Conservation (phyloP, 2,797 vertebrate species). For the Megalops cyprinoides region DNA sequence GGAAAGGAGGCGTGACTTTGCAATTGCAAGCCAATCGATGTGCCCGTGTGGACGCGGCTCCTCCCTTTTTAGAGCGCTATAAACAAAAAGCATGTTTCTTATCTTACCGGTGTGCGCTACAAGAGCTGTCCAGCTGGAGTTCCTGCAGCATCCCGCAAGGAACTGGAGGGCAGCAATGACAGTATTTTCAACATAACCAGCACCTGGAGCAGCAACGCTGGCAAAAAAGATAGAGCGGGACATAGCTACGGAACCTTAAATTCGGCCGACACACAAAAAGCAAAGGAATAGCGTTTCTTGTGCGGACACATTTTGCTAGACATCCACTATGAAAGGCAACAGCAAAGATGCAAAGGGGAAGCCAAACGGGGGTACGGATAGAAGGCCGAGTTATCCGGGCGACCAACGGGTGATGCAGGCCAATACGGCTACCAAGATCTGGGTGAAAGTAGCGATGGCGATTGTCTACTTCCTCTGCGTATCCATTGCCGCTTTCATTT, state of each 20-base stretch:
- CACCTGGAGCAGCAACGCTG: neutral
- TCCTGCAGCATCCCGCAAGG: conserved; percentile 7
- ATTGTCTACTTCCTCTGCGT: conserved; percentile 87
- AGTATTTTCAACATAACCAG: conserved; percentile 10
- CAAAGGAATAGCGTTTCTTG: conserved; percentile 47
- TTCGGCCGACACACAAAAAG: neutral
- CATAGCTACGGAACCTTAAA: neutral
- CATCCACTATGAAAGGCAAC: conserved; percentile 44
- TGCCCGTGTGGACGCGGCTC: neutral
- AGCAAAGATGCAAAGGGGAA: conserved; percentile 42
- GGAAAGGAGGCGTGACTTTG: neutral
- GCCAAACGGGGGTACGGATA: conserved; percentile 67
- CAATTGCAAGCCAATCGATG: conserved; percentile 9
- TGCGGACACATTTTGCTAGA: conserved; percentile 57
- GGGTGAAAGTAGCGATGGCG: conserved; percentile 87
- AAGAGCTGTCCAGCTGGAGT: conserved; percentile 4
- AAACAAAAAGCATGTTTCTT: conserved; percentile 19
- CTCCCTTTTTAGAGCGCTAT: conserved; percentile 21
- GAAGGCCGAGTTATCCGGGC: conserved; percentile 77
- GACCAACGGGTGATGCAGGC: conserved; percentile 78
- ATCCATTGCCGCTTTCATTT: conserved; percentile 82
- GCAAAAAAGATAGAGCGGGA: neutral
- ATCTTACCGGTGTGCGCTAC: neutral
- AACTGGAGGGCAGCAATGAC: neutral
- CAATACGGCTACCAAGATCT: conserved; percentile 74